Evolutionary conservation across 2,888 invertebrate genomes (phyloP).

Genomic region (Dorcus parallelipipedus): DNA sequence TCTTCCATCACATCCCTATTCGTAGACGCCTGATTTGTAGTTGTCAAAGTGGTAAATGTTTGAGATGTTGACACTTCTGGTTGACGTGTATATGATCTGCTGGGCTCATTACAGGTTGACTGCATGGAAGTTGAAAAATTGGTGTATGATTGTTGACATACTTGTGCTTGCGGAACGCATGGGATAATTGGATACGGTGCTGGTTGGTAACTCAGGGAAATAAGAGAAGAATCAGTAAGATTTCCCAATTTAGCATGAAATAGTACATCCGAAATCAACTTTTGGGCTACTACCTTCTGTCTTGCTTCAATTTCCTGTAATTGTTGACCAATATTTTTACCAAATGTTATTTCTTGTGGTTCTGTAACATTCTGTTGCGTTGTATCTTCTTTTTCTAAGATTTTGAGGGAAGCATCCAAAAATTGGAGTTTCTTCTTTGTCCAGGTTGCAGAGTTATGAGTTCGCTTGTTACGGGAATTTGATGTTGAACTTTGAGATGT

Average conservation of each 20-base stretch:
- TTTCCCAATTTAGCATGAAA: constrained; percentile 2
- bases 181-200: not conserved
- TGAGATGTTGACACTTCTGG: not conserved
- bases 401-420: constrained; percentile 1
- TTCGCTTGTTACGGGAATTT: not conserved
- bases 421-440: not conserved
- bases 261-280: constrained; percentile 4
- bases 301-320: not conserved
- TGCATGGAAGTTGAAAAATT: not conserved
- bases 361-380: not conserved
- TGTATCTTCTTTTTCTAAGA: constrained; percentile 2
- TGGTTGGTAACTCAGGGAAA: not conserved
- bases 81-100: not conserved
- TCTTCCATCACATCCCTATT: not conserved
- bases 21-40: not conserved
- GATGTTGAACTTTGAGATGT: not conserved
- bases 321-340: constrained; percentile 2
- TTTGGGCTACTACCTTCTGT: constrained; percentile 1
- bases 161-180: constrained; percentile 1
- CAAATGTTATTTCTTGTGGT: constrained; percentile 3
- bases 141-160: not conserved
- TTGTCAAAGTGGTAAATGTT: not conserved
- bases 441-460: not conserved
- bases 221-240: not conserved
- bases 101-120: not conserved